These are phyloP conservation scores for Gonioctena quinquepunctata DNA, from an alignment of 1,140 invertebrate species.

Conservation along the genomic window DNA sequence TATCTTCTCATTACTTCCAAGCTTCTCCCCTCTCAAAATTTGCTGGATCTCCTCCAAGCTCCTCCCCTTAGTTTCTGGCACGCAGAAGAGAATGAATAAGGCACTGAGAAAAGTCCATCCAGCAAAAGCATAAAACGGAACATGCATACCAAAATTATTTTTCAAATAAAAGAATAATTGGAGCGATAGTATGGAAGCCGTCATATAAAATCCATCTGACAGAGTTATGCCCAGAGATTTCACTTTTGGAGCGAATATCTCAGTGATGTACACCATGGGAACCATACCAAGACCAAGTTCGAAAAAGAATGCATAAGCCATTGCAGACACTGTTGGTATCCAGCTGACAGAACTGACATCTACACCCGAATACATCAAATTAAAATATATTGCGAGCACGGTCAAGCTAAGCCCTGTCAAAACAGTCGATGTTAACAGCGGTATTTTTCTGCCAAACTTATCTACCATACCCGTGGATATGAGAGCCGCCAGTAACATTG, in stretches of 20 bases:
- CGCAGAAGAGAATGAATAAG: slow-evolving; percentile 11
- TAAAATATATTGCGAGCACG: slow-evolving; percentile 40
- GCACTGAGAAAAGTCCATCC: slow-evolving; percentile 13
- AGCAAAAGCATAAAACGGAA: slow-evolving; percentile 34
- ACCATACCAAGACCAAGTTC: slow-evolving; percentile 57
- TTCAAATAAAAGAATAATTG: slow-evolving; percentile 59
- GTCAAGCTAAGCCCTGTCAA: slow-evolving; percentile 32
- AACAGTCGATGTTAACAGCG: slow-evolving; percentile 31
- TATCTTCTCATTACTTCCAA: background rate
- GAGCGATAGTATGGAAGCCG: slow-evolving; percentile 66
- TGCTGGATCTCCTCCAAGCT: slow-evolving; percentile 36
- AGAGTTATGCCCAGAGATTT: slow-evolving; percentile 53
- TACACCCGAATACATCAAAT: slow-evolving; percentile 28
- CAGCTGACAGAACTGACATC: slow-evolving; percentile 26
- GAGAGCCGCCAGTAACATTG: slow-evolving; percentile 33
- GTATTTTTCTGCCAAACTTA: slow-evolving; percentile 35
- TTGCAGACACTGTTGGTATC: slow-evolving; percentile 36
- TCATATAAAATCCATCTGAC: slow-evolving; percentile 31
- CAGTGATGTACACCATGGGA: slow-evolving; percentile 70
- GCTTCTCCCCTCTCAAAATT: slow-evolving; percentile 29
- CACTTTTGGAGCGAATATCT: slow-evolving; percentile 66
- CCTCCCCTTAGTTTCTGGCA: slow-evolving; percentile 38
- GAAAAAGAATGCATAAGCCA: slow-evolving; percentile 38
- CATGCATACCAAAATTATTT: slow-evolving; percentile 23
- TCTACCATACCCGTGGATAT: slow-evolving; percentile 32